phyloP scores from a whole-genome alignment of 1,140 invertebrate species.

The Drosophila watanabei region DNA sequence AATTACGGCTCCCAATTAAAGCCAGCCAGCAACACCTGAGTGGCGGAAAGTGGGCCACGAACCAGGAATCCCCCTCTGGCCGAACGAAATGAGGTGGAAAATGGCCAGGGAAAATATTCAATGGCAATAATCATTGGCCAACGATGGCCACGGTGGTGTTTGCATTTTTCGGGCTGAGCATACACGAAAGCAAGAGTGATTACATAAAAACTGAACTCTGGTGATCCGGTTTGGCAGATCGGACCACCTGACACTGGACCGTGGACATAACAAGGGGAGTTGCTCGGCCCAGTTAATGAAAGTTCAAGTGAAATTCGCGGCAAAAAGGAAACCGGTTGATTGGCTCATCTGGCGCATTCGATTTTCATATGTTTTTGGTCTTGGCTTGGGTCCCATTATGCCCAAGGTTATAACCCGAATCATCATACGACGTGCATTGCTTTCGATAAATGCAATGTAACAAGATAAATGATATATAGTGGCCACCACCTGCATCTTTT shows the following conservation, averaged over 20 bases:
- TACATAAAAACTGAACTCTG: conserved; percentile 71
- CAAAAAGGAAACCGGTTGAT: conserved; percentile 65
- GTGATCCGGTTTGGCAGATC: conserved; percentile 69
- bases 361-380: conserved; percentile 29
- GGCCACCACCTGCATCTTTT: no score
- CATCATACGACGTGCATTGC: neutral
- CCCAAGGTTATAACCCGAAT: conserved; percentile 61
- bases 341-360: conserved; percentile 48
- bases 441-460: neutral
- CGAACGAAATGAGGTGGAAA: conserved; percentile 34
- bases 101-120: conserved; percentile 55
- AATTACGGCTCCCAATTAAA: conserved; percentile 53
- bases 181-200: conserved; percentile 48
- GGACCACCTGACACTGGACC: conserved; percentile 27
- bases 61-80: conserved; percentile 9
- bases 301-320: conserved; percentile 78
- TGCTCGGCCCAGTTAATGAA: conserved; percentile 67
- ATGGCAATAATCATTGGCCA: conserved; percentile 70
- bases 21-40: conserved; percentile 48
- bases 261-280: conserved; percentile 49
- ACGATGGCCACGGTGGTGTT: conserved; percentile 40
- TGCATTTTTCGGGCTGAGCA: conserved; percentile 50
- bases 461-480: neutral
- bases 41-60: conserved; percentile 23
- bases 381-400: conserved; percentile 55